These are phyloP conservation scores for Scolopax bukidnonensis DNA, from an alignment of 2,797 vertebrate genomes.

Conservation along the genomic window DNA sequence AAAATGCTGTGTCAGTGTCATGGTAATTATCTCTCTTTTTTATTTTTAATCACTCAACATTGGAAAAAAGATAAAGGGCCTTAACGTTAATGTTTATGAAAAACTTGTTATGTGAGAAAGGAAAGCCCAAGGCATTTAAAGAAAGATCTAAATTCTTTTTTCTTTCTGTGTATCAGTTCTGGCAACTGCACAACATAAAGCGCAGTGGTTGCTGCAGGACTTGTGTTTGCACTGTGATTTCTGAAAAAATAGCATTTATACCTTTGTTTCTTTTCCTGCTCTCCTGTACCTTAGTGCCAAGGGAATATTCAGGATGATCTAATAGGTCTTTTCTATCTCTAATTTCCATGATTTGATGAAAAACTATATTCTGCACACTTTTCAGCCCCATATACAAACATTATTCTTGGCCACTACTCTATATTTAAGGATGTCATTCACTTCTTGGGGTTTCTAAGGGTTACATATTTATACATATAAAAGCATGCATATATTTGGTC, in stretches of 20 bases:
- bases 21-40: neutral
- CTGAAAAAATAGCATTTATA: neutral
- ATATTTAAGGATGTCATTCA: constrained; percentile 36
- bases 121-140: neutral
- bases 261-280: neutral
- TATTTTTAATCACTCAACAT: neutral
- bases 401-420: constrained; percentile 16
- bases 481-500: neutral
- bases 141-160: neutral
- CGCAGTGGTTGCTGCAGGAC: neutral
- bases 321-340: neutral
- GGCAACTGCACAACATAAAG: neutral
- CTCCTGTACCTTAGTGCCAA: neutral
- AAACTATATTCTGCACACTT: constrained; percentile 41
- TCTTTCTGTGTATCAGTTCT: neutral
- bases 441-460: neutral
- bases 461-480: neutral
- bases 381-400: constrained; percentile 21
- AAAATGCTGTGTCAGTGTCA: too few relatives aligned
- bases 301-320: neutral
- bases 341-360: constrained; percentile 40
- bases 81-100: neutral
- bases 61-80: neutral
- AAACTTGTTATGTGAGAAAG: neutral
- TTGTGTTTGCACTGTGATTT: neutral